Conservation (phyloP, 2,888 invertebrate genomes). For the Polyommatus iphigenia region DNA sequence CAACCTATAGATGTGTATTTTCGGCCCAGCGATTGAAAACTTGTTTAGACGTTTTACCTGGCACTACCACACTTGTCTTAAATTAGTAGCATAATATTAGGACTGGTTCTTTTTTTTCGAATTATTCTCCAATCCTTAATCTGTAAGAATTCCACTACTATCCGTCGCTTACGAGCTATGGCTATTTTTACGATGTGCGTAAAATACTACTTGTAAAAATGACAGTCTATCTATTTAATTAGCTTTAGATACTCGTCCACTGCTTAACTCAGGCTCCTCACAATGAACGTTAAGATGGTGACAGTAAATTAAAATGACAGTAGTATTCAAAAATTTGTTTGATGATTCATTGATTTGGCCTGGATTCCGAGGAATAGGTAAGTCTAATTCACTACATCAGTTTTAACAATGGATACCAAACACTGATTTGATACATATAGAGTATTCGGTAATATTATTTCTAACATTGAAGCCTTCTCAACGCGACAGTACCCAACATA, state of each 20-base stretch:
- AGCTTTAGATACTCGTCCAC: too few relatives aligned
- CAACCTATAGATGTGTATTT: neutral
- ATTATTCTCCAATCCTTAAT: neutral
- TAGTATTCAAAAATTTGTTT: too few relatives aligned
- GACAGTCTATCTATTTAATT: too few relatives aligned
- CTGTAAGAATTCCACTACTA: neutral
- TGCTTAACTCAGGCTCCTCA: too few relatives aligned
- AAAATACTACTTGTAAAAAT: neutral
- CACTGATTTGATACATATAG: too few relatives aligned
- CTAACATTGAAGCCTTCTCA: neutral
- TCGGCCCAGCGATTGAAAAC: neutral
- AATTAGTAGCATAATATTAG: neutral
- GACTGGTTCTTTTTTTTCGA: neutral
- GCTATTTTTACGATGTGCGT: neutral
- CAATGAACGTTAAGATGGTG: too few relatives aligned
- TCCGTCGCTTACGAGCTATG: neutral
- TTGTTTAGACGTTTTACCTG: conserved; percentile 1
- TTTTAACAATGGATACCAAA: too few relatives aligned
- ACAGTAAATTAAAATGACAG: too few relatives aligned
- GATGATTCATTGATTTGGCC: too few relatives aligned
- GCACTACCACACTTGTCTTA: neutral
- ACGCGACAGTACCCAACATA: conserved; percentile 15
- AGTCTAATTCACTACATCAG: too few relatives aligned
- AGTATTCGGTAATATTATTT: neutral
- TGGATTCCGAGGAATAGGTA: too few relatives aligned